Percentiles rank a stretch among this genome's conserved stretches.
Conservation (phyloP, 2,888 invertebrate genomes). For the Minunthozetes semirufus region DNA sequence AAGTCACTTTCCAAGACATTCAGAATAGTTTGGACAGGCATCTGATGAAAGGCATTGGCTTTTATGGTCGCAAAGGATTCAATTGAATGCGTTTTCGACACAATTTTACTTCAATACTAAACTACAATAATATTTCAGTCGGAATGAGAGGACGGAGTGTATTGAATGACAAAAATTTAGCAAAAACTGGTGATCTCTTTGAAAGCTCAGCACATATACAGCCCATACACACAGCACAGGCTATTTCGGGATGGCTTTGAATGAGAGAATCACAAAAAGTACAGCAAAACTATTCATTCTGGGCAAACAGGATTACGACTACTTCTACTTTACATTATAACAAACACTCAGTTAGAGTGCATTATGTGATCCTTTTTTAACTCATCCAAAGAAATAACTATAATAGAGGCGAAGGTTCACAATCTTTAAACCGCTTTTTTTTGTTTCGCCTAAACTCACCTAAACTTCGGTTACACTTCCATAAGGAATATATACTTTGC, state of each 20-base stretch:
- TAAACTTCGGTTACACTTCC: neutral
- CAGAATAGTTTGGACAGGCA: neutral
- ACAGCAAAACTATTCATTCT: conserved; percentile 7
- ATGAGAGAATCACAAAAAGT: neutral
- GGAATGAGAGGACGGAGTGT: neutral
- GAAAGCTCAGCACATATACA: neutral
- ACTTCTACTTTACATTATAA: neutral
- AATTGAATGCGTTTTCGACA: neutral
- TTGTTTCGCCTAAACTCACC: neutral
- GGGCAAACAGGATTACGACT: neutral
- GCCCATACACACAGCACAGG: neutral
- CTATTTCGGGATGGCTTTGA: neutral
- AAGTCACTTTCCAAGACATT: neutral
- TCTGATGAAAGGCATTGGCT: neutral
- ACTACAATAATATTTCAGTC: neutral
- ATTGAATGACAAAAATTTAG: neutral
- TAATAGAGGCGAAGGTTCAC: neutral
- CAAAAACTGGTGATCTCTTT: neutral
- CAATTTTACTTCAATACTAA: neutral
- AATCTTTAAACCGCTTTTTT: conserved; percentile 23
- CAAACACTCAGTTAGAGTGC: conserved; percentile 24
- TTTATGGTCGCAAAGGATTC: conserved; percentile 3
- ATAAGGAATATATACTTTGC: neutral
- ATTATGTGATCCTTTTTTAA: conserved; percentile 21
- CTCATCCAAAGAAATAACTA: neutral